Evolutionary conservation across 2,888 invertebrate species (phyloP).

Genomic region (Ypsolopha sequella): DNA sequence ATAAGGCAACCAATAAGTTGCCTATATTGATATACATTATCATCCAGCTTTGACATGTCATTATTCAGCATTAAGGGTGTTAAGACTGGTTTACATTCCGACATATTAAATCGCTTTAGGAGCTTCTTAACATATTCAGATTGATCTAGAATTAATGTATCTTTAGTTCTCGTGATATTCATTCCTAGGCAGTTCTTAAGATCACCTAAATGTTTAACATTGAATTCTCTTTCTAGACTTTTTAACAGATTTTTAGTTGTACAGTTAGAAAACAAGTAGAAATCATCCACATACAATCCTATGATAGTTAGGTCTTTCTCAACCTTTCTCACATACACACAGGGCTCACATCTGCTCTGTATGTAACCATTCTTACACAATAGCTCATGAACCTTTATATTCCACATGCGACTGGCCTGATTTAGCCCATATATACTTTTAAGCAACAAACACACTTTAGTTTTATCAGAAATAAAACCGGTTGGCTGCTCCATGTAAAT

Average conservation of each 20-base stretch:
- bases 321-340: conserved; percentile 9
- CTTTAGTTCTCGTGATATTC: conserved; percentile 6
- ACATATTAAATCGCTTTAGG: background rate
- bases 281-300: conserved; percentile 16
- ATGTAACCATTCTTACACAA: conserved; percentile 6
- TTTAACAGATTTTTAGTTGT: background rate
- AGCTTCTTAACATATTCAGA: background rate
- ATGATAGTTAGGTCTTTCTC: conserved; percentile 8
- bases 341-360: conserved; percentile 11
- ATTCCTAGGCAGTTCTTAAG: conserved; percentile 12
- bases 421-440: conserved; percentile 16
- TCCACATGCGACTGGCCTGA: conserved; percentile 15
- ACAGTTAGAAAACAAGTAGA: conserved; percentile 10
- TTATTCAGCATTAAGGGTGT: conserved; percentile 9
- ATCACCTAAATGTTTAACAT: conserved; percentile 7
- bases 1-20: conserved; percentile 5
- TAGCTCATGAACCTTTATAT: conserved; percentile 9
- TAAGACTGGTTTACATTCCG: conserved; percentile 9
- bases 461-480: conserved; percentile 6
- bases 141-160: conserved; percentile 5
- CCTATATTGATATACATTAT: conserved; percentile 5
- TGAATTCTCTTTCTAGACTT: conserved; percentile 3
- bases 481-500: conserved; percentile 7
- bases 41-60: background rate
- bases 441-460: conserved; percentile 13